Conservation (phyloP, 2,888 invertebrate genomes). For the Selenia dentaria region DNA sequence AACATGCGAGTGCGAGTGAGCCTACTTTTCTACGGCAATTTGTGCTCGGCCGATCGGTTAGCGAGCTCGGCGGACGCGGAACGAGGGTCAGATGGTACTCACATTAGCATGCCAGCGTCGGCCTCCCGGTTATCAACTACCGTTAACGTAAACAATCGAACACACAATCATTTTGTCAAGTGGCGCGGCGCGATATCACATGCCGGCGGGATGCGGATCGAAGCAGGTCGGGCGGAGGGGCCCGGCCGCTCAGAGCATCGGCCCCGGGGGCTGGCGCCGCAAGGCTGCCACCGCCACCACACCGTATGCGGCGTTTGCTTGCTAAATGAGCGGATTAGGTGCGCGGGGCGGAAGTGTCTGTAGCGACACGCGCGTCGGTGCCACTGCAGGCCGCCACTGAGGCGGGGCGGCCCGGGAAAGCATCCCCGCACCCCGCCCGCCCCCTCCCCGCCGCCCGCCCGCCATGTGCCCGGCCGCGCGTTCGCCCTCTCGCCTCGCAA, state of each 20-base stretch:
- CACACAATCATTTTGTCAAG: slow-evolving; percentile 69
- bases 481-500: slow-evolving; percentile 66
- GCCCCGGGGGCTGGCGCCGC: slow-evolving; percentile 72
- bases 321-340: slow-evolving; percentile 76
- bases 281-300: slow-evolving; percentile 66
- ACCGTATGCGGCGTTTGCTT: slow-evolving; percentile 77
- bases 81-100: slow-evolving; percentile 57
- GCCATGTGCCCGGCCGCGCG: slow-evolving; percentile 71
- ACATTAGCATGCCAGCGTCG: slow-evolving; percentile 83
- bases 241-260: slow-evolving; percentile 67
- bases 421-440: slow-evolving; percentile 56
- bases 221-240: slow-evolving; percentile 63
- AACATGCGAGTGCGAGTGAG: slow-evolving; percentile 24
- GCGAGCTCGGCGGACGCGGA: slow-evolving; percentile 14
- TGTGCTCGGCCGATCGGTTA: slow-evolving; percentile 4
- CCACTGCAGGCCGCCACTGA: slow-evolving; percentile 83
- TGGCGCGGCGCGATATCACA: slow-evolving; percentile 65
- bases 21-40: slow-evolving; percentile 6
- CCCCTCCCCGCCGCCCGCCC: slow-evolving; percentile 50
- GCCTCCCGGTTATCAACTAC: slow-evolving; percentile 76
- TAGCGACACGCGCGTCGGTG: slow-evolving; percentile 82
- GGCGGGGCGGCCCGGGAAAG: slow-evolving; percentile 80
- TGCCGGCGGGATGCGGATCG: slow-evolving; percentile 63
- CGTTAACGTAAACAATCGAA: slow-evolving; percentile 78
- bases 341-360: slow-evolving; percentile 80